Evolutionary conservation across 2,888 invertebrate genomes (phyloP), one percentile per base, ranked within the genome.

Genomic region (Onthophagus sagittarius): DNA sequence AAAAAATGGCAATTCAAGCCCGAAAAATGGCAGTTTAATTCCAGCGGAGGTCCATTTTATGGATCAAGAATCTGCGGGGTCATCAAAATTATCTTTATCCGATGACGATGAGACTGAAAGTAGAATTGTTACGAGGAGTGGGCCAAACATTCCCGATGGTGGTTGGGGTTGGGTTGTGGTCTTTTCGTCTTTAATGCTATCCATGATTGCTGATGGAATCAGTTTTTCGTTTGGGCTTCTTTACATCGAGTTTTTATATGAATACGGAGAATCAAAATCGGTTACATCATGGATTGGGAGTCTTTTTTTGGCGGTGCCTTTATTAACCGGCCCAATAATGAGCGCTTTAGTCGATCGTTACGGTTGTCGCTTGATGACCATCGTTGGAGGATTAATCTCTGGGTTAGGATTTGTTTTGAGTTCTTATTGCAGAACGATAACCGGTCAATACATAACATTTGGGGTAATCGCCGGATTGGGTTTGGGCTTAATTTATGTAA

Each of bases 81-180:
- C 75, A 87, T 86, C 71, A 88, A 87, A 76, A 84, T 84, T 69
- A 87, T 89, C 79, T 88, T 87, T 81, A 86, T 87, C 77, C 86
- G 88, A 64, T 75, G 81, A 81, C 3, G 76, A 78, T 39, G 87
- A 87, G 1, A 85, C 86, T 53, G 80, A 81, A 7, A 78, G 77
- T 0, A 75, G 82, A 70, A 77, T 79, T 23, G 23, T 23, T n/a
- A 79, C 82, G 62, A 79, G 79, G 83, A 86, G 74, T 78, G 87
- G 88, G 78, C 87, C 90, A 0, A 87, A 87, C 63, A 90, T 92
- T 65, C 94, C 94, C 0, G 94, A 95, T 79, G 94, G 94, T 0
- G 95, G 93, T 1, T 95, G 94, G 92, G 95, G 95, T 6, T 96
- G 96, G 96, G 88, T 95, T 15, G 93, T 98, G 0, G 97, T 98